Percentiles rank a stretch among this genome's conserved stretches.
Evolutionary conservation across 2,888 invertebrate genomes (phyloP).

Genomic region (Athalia cordata): DNA sequence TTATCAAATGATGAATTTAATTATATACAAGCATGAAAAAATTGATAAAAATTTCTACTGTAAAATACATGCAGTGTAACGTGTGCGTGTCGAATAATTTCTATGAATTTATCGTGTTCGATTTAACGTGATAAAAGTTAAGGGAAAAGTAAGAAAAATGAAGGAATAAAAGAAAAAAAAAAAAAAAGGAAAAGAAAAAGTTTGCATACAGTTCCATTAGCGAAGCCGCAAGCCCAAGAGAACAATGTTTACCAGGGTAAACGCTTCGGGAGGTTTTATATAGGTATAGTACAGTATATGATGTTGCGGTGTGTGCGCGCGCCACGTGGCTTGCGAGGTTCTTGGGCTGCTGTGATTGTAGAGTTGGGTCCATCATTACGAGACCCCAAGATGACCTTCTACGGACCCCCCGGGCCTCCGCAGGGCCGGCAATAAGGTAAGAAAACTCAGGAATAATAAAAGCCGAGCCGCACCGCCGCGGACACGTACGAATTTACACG

Average conservation of each 20-base stretch:
- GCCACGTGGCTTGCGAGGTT: conserved; percentile 69
- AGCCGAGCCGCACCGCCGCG: background rate
- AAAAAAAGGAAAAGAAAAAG: no score
- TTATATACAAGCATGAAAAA: no score
- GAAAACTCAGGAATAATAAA: no score
- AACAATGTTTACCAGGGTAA: conserved; percentile 45
- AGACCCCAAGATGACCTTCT: conserved; percentile 68
- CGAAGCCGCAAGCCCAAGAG: background rate
- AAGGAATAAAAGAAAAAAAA: background rate
- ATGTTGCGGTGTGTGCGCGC: conserved; percentile 55
- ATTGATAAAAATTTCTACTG: no score
- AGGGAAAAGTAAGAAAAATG: background rate
- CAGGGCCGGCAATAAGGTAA: conserved; percentile 4
- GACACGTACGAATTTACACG: conserved; percentile 35
- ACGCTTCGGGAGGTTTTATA: conserved; percentile 48
- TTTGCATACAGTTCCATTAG: conserved; percentile 6
- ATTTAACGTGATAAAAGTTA: background rate
- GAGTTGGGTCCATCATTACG: conserved; percentile 69
- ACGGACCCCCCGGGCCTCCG: conserved; percentile 62
- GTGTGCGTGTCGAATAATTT: no score
- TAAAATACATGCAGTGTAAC: no score
- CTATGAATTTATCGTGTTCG: no score
- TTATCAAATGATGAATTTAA: no score
- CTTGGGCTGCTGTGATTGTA: conserved; percentile 67
- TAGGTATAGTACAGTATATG: no score